phyloP scores from a whole-genome alignment of 2,888 invertebrate genomes.

The Keiferia lycopersicella region DNA sequence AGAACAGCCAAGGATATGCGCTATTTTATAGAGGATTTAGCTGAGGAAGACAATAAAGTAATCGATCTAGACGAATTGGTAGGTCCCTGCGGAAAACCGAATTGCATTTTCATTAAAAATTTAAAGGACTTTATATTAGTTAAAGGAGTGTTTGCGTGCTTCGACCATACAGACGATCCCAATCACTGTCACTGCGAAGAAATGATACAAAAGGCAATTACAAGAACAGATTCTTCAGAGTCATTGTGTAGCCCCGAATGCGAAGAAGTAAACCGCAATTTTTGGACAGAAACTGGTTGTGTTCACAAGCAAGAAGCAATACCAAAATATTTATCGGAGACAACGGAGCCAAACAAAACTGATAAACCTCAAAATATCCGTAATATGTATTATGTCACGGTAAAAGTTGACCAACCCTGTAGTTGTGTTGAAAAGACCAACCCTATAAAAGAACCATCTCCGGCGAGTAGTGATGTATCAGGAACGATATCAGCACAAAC shows the following conservation, averaged over 20 bases:
- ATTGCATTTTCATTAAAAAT: constrained; percentile 22
- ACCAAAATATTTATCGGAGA: neutral
- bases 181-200: constrained; percentile 5
- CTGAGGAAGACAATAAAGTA: constrained; percentile 2
- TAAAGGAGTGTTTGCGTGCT: constrained; percentile 4
- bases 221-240: constrained; percentile 1
- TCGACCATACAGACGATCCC: neutral
- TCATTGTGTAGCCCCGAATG: neutral
- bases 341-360: neutral
- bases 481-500: neutral
- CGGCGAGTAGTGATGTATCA: neutral
- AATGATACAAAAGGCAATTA: neutral
- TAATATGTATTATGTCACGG: neutral
- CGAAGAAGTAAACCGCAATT: neutral
- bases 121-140: constrained; percentile 11
- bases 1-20: neutral
- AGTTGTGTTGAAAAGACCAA: neutral
- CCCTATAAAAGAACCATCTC: neutral
- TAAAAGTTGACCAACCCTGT: constrained; percentile 1
- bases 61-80: neutral
- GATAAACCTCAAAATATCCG: neutral
- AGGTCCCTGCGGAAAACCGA: neutral
- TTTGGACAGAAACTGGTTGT: neutral
- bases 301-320: neutral
- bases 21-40: constrained; percentile 14